Conservation (phyloP, 2,888 invertebrate genomes). For the Papilio elwesi region DNA sequence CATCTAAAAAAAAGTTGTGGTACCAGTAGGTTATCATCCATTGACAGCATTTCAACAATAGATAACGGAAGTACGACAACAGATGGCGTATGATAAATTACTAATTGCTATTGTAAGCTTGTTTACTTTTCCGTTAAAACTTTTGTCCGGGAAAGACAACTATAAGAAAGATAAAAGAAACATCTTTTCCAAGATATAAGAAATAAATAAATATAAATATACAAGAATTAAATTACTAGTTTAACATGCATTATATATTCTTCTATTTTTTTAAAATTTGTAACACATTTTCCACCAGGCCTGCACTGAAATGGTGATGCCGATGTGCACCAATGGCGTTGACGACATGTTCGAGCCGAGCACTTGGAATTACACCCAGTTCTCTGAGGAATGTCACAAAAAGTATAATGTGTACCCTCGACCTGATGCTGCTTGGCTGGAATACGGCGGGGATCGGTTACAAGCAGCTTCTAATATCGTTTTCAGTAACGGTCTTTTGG, state of each 20-base stretch:
- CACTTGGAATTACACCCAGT: constrained; percentile 89
- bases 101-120: too few species aligned
- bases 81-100: too few species aligned
- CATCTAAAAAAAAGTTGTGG: too few species aligned
- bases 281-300: constrained; percentile 80
- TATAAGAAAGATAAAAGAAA: too few species aligned
- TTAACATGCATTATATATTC: too few species aligned
- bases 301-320: constrained; percentile 99
- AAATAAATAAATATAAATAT: background rate
- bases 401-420: constrained; percentile 88
- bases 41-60: too few species aligned
- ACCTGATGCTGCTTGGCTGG: constrained; percentile 86
- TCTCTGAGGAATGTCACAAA: constrained; percentile 87
- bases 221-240: too few species aligned
- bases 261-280: too few species aligned
- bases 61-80: too few species aligned
- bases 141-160: too few species aligned
- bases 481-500: constrained; percentile 93
- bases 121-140: too few species aligned
- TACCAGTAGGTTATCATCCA: too few species aligned
- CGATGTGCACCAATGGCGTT: constrained; percentile 91
- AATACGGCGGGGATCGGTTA: constrained; percentile 92
- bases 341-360: constrained; percentile 93
- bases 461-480: constrained; percentile 88
- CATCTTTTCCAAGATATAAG: background rate